Percentiles rank a stretch among this genome's conserved stretches.
These are phyloP conservation scores for Drosophila demipolita DNA, from an alignment of 2,888 invertebrate species.

Conservation along the genomic window DNA sequence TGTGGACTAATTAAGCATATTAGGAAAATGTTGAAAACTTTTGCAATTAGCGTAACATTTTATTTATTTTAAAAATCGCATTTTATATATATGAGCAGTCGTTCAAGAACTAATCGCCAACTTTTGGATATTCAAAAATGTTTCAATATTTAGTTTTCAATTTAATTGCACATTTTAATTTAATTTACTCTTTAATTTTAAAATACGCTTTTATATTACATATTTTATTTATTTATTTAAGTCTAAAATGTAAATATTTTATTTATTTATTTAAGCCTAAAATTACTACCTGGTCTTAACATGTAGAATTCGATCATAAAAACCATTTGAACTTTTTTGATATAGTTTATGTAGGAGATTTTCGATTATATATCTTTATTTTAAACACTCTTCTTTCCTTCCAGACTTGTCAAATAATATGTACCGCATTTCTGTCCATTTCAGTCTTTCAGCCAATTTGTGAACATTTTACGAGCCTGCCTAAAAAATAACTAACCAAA, in stretches of 20 bases:
- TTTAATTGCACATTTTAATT: not conserved
- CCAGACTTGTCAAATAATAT: not conserved
- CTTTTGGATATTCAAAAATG: not conserved
- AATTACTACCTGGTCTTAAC: no score
- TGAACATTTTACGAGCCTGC: slow-evolving; percentile 11
- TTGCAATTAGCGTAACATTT: slow-evolving; percentile 48
- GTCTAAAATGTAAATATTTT: not conserved
- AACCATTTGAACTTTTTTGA: no score
- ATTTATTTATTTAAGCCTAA: not conserved
- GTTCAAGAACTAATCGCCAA: not conserved
- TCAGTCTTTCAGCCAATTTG: not conserved
- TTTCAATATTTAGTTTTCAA: not conserved
- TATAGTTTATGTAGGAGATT: not conserved
- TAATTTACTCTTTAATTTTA: not conserved
- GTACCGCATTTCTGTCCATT: not conserved
- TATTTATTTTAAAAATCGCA: not conserved
- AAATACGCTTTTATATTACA: not conserved
- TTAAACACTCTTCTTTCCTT: not conserved
- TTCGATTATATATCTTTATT: not conserved
- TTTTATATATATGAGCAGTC: not conserved
- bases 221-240: not conserved
- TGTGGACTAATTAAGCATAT: slow-evolving; percentile 51
- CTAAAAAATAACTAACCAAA: slow-evolving; percentile 28
- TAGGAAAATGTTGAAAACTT: slow-evolving; percentile 48
- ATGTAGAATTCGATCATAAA: no score